Evolutionary conservation across 2,888 invertebrate genomes (phyloP).

Genomic region (Meganola albula): DNA sequence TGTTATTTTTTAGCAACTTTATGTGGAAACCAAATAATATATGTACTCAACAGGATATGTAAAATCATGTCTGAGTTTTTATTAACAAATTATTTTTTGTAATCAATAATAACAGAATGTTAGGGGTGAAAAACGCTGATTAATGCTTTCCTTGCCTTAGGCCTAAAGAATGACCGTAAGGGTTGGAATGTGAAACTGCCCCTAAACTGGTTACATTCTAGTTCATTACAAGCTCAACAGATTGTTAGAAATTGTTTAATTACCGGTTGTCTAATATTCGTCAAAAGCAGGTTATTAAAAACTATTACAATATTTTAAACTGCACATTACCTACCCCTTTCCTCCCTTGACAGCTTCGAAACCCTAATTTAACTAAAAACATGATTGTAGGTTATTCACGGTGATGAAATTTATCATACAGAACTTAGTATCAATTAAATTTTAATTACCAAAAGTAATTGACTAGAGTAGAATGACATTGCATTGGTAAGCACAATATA

Average conservation of each 20-base stretch:
- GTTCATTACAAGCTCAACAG: constrained; percentile 26
- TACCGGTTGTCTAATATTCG: constrained; percentile 62
- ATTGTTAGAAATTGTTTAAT: constrained; percentile 53
- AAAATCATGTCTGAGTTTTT: no score
- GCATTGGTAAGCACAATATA: constrained; percentile 16
- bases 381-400: constrained; percentile 54
- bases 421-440: constrained; percentile 11
- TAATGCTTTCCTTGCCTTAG: constrained; percentile 12
- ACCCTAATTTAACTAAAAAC: constrained; percentile 65
- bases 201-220: constrained; percentile 22
- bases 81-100: no score
- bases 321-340: constrained; percentile 44
- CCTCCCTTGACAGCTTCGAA: constrained; percentile 45
- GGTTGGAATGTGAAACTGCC: constrained; percentile 16
- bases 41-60: no score
- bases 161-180: constrained; percentile 16
- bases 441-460: constrained; percentile 16
- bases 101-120: no score
- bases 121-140: background rate
- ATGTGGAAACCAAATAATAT: no score
- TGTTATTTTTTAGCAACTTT: no score
- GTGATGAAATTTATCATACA: constrained; percentile 43
- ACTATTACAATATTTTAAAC: constrained; percentile 67
- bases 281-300: constrained; percentile 67
- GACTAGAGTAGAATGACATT: constrained; percentile 11